These are phyloP conservation scores for Menura novaehollandiae DNA, from an alignment of 2,113 vertebrate genomes.

Conservation along the genomic window DNA sequence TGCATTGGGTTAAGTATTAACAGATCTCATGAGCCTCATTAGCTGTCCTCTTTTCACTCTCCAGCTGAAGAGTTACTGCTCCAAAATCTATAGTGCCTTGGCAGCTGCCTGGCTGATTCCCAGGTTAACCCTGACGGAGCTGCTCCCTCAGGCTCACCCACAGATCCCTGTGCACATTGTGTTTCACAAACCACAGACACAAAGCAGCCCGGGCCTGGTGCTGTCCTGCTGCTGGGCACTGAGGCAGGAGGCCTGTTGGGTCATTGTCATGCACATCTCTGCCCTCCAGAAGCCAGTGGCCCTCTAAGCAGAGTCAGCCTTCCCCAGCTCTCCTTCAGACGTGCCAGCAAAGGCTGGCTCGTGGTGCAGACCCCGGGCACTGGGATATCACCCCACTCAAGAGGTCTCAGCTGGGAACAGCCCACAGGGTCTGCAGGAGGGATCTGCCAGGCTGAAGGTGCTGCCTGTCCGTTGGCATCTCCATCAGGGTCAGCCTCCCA, in stretches of 20 bases:
- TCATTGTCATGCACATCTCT: accelerated
- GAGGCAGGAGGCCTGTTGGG: neutral
- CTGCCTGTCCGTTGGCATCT: neutral
- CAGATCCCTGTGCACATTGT: accelerated
- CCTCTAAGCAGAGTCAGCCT: neutral
- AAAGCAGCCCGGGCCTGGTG: neutral
- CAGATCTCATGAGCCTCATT: slow-evolving; percentile 67
- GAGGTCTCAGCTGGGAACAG: neutral
- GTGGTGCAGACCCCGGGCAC: neutral
- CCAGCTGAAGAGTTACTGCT: slow-evolving; percentile 50
- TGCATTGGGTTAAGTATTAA: slow-evolving; percentile 63
- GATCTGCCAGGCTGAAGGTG: neutral
- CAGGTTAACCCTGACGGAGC: neutral
- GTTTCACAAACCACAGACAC: accelerated
- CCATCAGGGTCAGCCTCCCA: neutral
- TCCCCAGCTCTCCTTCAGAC: accelerated
- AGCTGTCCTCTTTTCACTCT: slow-evolving; percentile 53
- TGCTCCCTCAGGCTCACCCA: neutral
- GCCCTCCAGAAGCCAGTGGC: neutral
- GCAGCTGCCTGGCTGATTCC: slow-evolving; percentile 46
- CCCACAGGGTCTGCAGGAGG: neutral
- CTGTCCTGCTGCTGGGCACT: neutral
- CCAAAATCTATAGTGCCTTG: slow-evolving; percentile 56
- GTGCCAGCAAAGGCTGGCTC: neutral
- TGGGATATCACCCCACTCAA: neutral